These are phyloP conservation scores for Platygyra sinensis DNA, from an alignment of 64 coral and sea anemone species.

Conservation along the genomic window DNA sequence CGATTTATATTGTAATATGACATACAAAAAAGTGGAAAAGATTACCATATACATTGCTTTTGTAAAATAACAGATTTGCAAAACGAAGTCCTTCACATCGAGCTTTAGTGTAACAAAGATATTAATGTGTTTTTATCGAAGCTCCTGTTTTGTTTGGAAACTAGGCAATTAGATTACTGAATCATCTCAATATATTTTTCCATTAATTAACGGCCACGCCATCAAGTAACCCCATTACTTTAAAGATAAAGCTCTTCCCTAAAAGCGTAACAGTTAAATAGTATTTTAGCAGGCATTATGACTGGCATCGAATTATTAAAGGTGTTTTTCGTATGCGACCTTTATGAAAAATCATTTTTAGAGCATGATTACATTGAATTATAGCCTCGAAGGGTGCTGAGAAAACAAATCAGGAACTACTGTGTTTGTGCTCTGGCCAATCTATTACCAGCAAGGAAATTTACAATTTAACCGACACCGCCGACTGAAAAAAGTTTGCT, in stretches of 20 bases:
- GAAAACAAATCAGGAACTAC: background rate
- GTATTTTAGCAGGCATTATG: no score
- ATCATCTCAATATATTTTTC: no score
- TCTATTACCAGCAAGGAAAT: background rate
- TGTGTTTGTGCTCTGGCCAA: background rate
- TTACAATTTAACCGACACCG: background rate
- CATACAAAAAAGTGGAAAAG: background rate
- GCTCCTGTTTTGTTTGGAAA: no score
- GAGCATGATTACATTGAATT: background rate
- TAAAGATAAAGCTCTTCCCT: no score
- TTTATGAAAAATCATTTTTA: background rate
- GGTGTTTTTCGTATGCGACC: background rate
- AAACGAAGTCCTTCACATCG: background rate
- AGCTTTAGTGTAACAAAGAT: no score
- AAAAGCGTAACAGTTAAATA: no score
- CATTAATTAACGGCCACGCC: no score
- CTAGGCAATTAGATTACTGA: no score
- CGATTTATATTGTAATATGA: background rate
- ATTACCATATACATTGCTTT: background rate
- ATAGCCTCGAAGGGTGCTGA: background rate
- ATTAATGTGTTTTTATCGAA: no score
- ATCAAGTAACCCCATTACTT: no score
- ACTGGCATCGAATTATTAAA: background rate
- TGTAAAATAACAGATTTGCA: background rate
- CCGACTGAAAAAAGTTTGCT: background rate